Evolutionary conservation across 2,888 invertebrate species (phyloP).

Genomic region (Dione vanillae): DNA sequence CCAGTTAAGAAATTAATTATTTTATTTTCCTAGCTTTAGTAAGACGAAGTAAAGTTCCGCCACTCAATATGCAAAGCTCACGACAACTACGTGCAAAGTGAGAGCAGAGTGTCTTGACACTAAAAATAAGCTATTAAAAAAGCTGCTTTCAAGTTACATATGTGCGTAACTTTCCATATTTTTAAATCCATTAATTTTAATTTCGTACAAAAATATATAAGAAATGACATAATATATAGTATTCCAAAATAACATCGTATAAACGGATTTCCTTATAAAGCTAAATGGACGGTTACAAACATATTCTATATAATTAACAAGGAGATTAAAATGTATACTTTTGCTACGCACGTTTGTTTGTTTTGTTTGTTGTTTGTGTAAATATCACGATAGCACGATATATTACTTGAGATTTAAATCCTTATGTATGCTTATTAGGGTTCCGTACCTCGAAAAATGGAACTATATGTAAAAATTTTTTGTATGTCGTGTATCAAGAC

Average conservation of each 20-base stretch:
- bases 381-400: background rate
- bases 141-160: background rate
- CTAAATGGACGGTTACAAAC: conserved; percentile 52
- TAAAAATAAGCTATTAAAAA: background rate
- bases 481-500: no score
- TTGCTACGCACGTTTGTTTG: conserved; percentile 32
- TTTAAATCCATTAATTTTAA: no score
- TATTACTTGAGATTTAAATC: background rate
- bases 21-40: background rate
- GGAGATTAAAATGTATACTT: conserved; percentile 44
- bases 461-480: no score
- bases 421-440: background rate
- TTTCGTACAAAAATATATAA: no score
- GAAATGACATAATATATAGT: background rate
- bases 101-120: background rate
- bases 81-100: background rate
- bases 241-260: background rate
- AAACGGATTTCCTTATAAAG: background rate
- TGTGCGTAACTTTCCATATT: no score
- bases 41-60: background rate
- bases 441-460: no score
- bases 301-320: conserved; percentile 41
- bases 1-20: background rate
- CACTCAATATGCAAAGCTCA: no score
- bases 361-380: conserved; percentile 29